Evolutionary conservation across 2,888 invertebrate species (phyloP), one percentile per base, ranked within the genome.

Genomic region (Eubasilissa splendida): DNA sequence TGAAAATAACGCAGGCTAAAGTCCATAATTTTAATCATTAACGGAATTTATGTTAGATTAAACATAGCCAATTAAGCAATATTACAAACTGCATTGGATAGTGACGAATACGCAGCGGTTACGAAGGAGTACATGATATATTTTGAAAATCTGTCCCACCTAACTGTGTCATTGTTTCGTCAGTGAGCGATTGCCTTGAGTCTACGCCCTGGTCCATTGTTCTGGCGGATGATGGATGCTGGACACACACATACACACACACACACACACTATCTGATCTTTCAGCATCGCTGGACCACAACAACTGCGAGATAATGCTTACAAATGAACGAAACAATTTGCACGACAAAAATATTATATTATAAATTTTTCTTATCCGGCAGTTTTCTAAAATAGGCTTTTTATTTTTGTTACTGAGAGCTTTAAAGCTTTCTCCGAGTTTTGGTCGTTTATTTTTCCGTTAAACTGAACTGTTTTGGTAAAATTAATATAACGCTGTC

Each of bases 151-250:
- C 54, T n/a, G 7, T 9, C 33, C 71, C 71, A 8, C 22, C 33
- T 33, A 73, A 73, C 54, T 73, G 56, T 58, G 71, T 73, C 71
- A 73, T 73, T 56, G 56, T 73, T 73, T 58, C 56, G 71, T 33
- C 71, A 73, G 71, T 73, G 71, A 73, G 56, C 58, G 58, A 73
- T 73, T 54, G 71, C 33, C 71, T 56, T 42, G 33, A 12, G 4
- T 42, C 71, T 53, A 11, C 58, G 58, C 54, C 42, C 71, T 58
- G n/a, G 11, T n/a, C 58, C 71, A 73, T 73, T 73, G 58, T 73
- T 50, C 71, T 12, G 12, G n/a, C 33, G 33, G 56, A 58, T 73
- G 71, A 73, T 58, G 71, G 58, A 73, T 58, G 54, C 71, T 58
- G 56, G 71, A n/a, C 71, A 42, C 71, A 56, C 56, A 54, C 63